Evolutionary conservation across 2,888 invertebrate species (phyloP).

Genomic region (Lissocephala sabroskyi): DNA sequence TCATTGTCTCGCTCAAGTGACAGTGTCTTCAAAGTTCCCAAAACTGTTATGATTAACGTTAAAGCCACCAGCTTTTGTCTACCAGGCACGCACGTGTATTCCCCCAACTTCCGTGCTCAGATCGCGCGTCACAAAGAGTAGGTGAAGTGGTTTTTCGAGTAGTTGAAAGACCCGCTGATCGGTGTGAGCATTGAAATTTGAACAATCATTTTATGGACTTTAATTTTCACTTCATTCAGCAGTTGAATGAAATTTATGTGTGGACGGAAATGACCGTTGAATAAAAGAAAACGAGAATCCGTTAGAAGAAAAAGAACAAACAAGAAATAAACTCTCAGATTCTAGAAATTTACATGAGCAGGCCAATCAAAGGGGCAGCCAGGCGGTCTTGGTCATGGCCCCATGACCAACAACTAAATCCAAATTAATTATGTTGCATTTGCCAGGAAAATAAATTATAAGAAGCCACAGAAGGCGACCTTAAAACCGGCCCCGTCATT

Average conservation of each 20-base stretch:
- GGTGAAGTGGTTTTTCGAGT: no score
- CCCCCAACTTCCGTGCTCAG: no score
- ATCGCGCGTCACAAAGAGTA: no score
- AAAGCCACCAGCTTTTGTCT: no score
- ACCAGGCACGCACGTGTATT: no score
- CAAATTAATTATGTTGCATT: slow-evolving; percentile 49
- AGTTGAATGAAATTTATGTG: slow-evolving; percentile 15
- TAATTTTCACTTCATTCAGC: slow-evolving; percentile 34
- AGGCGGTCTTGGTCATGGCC: not conserved
- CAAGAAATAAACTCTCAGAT: no score
- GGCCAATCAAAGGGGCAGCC: slow-evolving; percentile 23
- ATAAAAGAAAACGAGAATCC: no score
- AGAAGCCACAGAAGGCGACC: slow-evolving; percentile 42
- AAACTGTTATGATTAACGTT: not conserved
- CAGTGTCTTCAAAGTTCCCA: no score
- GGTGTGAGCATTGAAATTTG: not conserved
- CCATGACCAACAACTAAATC: slow-evolving; percentile 36
- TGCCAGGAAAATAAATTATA: slow-evolving; percentile 44
- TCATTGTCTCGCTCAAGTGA: no score
- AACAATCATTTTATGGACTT: slow-evolving; percentile 16
- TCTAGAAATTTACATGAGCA: no score
- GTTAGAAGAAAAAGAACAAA: slow-evolving; percentile 31
- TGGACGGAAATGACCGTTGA: no score
- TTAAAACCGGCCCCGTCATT: slow-evolving; percentile 48
- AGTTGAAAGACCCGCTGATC: no score